Base-by-base conservation (phyloP, 2,113 vertebrate species). In the Labeo rohita region DNA sequence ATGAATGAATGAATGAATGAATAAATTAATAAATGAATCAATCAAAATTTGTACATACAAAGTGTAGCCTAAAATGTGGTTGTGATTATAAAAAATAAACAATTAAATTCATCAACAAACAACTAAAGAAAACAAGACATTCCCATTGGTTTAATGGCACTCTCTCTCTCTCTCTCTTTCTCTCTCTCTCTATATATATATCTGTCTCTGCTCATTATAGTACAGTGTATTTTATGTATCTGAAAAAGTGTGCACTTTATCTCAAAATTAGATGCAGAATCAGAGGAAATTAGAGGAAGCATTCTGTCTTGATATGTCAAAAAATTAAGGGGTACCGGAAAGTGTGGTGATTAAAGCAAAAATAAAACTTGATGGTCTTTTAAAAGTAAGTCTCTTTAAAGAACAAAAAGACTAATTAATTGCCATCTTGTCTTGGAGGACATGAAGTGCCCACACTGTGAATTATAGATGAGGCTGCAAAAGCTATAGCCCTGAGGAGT, bases 351-450 rank as follows among this genome's bases (percentile, higher is more conserved):
- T 93, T 93, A 92, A 93, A 94, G 84, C 36, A 83, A 90, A 93
- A 94, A 91, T 90, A 93, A 93, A 93, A 91, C 92, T 92, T 89
- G 90, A 90, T 87, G 88, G 83, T 89, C 90, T 92, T 91, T 86
- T 91, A 90, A 91, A 92, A 93, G 90, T 84, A 75, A 49, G 50
- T 87, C 84, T 86, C 91, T 72, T 92, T 92, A 94, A 92, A 92
- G 90, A 93, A 93, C 90, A 93, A 92, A 95, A 92, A 88, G 86
- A 92, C 89, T 91, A 92, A 94, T 94, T 93, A 94, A 93, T 92
- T 90, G 91, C 80, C 23, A 68, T 89, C 88, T 92, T 79, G 90
- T 92, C 82, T 89, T 90, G 75, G 82, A 88, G 74, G 52, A 88
- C 90, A 93, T 80, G 84, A 87, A 92, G 89, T 75, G 23, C 82